Base-by-base conservation (phyloP, 2,113 vertebrate genomes). In the Hippocampus barbouri region DNA sequence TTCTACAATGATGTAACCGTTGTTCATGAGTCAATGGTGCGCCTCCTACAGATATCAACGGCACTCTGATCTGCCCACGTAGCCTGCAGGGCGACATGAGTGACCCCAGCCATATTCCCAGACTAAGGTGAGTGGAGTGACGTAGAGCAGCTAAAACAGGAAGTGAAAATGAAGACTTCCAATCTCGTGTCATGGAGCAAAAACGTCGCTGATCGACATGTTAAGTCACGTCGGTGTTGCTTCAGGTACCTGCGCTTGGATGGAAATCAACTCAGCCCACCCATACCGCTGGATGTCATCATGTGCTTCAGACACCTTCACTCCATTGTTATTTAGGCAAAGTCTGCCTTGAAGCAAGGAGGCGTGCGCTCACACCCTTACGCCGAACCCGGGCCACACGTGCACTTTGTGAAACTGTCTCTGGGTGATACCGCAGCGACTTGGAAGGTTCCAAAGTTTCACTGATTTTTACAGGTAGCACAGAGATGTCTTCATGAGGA, bases 291-390 rank as follows among this genome's bases (percentile, higher is more conserved):
- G 87, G 96, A 98, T 75, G 93, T 99, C 81, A 96, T 98, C 92
- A 94, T 96, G 94, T 98, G 97, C 72, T 99, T 99, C 92, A 94
- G 96, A 72, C 94, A 95, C 80, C 94, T 98, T 69, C 93, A 94
- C 64, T 95, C 96, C 0, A 93, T 99, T 68, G 87, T 97, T 74
- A 95, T 97, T 81, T 98, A 96, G 88, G 78, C 79, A 71, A 23
- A 66, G 18, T 0, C 0, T 65, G 47, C 41, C 25, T 47, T 47
- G 40, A 45, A 7, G 51, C 18, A 12, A 56, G 15, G 60, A 71
- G 57, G 38, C 63, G 20, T 38, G 43, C n/a, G 30, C 75, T 74
- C 38, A 66, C 12, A 64, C 71, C 8, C 7, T 68, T 21, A 27
- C 41, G 20, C 43, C 5, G 23, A 38, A 38, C 40, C 21, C 67